Evolutionary conservation across 2,113 vertebrate genomes (phyloP), one percentile per base, ranked within the genome.

Genomic region (Neopipo cinnamomea): DNA sequence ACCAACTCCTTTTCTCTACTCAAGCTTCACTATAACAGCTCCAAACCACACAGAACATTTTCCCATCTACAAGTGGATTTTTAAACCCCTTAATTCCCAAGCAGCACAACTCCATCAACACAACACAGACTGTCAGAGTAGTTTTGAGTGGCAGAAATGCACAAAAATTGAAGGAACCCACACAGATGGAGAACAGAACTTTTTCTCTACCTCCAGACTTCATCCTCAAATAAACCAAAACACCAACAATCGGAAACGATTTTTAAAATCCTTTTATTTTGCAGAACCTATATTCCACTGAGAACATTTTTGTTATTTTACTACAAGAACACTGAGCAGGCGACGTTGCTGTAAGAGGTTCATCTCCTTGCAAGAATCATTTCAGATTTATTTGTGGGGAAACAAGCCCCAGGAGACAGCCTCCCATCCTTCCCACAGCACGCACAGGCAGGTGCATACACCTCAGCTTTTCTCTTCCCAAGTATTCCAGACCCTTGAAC

Each of bases 361-460:
- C 22, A 37, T 14, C n/a, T 14, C 16, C 49, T 80, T 1, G 1
- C 16, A 49, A 46, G 68, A 37, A 35, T 8, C 12, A 9, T 14
- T 56, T 8, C 41, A 23, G 41, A 41, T 50, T 37, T 41, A 25
- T 8, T 9, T 0, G 0, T 1, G 2, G 49, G 41, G 30, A 79
- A 37, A 31, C 22, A 41, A 52, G 50, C 50, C 50, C 49, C n/a
- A 52, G 16, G 15, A 11, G 24, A 22, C 1, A 35, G 49, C 27
- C 20, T 53, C 55, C 23, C 50, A 9, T 11, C 37, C 87, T 21
- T 52, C 19, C 37, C 55, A 39, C 27, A 28, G 58, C 31, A n/a
- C 0, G 2, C 44, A 33, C 16, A 41, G 16, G 23, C 55, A 25
- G 19, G 18, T 14, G 3, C 1, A 35, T 1, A 50, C 0, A 0